Evolutionary conservation across 2,113 vertebrate species (phyloP).

Genomic region (Lepus timidus): DNA sequence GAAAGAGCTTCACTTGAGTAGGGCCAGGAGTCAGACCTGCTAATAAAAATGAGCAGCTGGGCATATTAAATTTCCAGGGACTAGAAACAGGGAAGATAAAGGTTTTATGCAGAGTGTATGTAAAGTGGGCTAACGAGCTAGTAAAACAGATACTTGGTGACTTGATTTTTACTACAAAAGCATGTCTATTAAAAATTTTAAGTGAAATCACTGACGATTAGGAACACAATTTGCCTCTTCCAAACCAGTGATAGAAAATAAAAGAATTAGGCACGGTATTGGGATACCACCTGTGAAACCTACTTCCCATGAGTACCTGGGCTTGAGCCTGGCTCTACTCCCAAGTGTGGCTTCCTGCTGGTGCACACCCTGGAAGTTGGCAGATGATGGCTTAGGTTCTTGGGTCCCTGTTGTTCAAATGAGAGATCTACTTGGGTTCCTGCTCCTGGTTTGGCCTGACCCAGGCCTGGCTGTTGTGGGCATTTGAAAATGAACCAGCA

Average conservation of each 20-base stretch:
- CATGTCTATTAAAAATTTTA: not conserved
- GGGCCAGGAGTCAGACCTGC: not conserved
- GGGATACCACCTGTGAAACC: too few species aligned
- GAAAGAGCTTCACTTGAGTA: not conserved
- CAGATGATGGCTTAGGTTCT: too few species aligned
- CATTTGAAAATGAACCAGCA: too few species aligned
- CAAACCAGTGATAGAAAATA: not conserved
- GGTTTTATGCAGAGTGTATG: not conserved
- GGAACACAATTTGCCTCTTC: not conserved
- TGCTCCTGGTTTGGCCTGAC: too few species aligned
- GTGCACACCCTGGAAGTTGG: too few species aligned
- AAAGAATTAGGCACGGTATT: not conserved
- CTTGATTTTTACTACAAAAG: not conserved
- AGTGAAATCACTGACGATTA: not conserved
- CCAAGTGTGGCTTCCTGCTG: too few species aligned
- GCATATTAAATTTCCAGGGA: not conserved
- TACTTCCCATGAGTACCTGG: too few species aligned
- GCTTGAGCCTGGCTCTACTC: too few species aligned
- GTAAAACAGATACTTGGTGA: not conserved
- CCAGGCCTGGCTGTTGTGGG: too few species aligned
- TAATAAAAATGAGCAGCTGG: not conserved
- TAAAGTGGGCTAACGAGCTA: not conserved
- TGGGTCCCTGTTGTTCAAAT: too few species aligned
- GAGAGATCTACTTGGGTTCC: too few species aligned
- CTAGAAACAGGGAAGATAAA: not conserved